These are phyloP conservation scores for Drosophila rellima DNA, from an alignment of 2,888 invertebrate genomes.

Conservation along the genomic window DNA sequence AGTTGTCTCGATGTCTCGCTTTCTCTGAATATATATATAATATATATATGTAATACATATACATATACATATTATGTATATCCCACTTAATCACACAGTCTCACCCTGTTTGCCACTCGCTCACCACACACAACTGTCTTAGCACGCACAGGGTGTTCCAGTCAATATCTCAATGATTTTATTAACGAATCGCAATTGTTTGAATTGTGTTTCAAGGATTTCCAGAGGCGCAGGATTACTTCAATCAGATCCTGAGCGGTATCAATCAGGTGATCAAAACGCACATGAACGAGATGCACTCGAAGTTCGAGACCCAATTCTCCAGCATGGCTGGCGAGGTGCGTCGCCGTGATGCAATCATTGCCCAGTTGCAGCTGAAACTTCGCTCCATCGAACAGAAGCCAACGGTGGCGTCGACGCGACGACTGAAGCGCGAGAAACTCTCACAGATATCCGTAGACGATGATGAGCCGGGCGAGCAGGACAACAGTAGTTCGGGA, in stretches of 20 bases:
- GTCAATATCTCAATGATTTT: background rate
- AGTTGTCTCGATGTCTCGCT: conserved; percentile 25
- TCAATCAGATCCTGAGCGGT: conserved; percentile 91
- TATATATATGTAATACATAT: background rate
- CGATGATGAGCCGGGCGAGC: conserved; percentile 63
- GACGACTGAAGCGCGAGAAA: conserved; percentile 63
- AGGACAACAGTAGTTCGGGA: conserved; percentile 83
- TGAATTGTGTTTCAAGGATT: conserved; percentile 86
- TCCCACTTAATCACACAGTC: background rate
- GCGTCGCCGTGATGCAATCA: conserved; percentile 92
- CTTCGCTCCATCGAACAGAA: conserved; percentile 88
- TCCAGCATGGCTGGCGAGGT: conserved; percentile 92
- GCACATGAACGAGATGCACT: conserved; percentile 90
- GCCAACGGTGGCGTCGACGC: conserved; percentile 19
- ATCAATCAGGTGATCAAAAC: conserved; percentile 93
- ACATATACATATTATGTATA: background rate
- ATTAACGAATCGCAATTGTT: conserved; percentile 29
- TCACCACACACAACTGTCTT: background rate
- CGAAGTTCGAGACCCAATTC: conserved; percentile 90
- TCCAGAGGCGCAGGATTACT: conserved; percentile 92
- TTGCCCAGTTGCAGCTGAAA: conserved; percentile 91
- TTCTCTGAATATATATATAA: conserved; percentile 3
- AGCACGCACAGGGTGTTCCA: conserved; percentile 14
- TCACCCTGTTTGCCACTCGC: conserved; percentile 1
- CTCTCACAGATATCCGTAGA: conserved; percentile 65